Base-by-base conservation (phyloP, 2,113 vertebrate species). In the Acrocephalus arundinaceus region DNA sequence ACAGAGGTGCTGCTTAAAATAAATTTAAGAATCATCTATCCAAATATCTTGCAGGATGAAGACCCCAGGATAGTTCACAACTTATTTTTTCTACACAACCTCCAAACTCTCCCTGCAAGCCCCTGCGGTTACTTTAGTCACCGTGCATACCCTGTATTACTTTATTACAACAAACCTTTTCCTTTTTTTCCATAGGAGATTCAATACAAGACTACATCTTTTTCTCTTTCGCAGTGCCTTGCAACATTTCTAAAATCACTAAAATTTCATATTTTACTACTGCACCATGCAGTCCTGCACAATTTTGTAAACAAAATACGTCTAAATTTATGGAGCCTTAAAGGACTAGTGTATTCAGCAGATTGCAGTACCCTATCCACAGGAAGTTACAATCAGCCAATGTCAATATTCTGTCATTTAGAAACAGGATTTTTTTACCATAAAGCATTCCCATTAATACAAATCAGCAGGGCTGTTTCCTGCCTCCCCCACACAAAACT, bases 1-100 rank as follows among this genome's bases (percentile, higher is more conserved):
- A 93, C 23, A 94, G 52, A 87, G 72, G 79, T 57, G 35, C 45
- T 82, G 61, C 43, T 89, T 77, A 79, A 96, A 93, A 94, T 67
- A 96, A 77, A 90, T 89, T 46, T 58, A 73, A 63, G 23, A 77
- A 52, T 21, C 63, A 95, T 18, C 76, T 55, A 87, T 62, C 88
- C 49, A 62, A 90, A 55, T 39, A 61, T 4, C 13, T 73, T 25
- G 4, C 15, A 54, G 15, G 33, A 88, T 23, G 15, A 85, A 65
- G 15, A 77, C 13, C 45, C 46, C 20, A 61, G 17, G 20, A 39
- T 3, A 79, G 61, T 25, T 71, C 54, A 87, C 57, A 91, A 95
- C 65, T 91, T 72, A 28, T 75, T 90, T 82, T 91, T 89, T 22
- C 65, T 54, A 23, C 9, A 87, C 41, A 35, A 92, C 89, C 86